Evolutionary conservation across 1,140 invertebrate species (phyloP), one percentile per base, ranked within the genome.

Genomic region (Fopius arisanus): DNA sequence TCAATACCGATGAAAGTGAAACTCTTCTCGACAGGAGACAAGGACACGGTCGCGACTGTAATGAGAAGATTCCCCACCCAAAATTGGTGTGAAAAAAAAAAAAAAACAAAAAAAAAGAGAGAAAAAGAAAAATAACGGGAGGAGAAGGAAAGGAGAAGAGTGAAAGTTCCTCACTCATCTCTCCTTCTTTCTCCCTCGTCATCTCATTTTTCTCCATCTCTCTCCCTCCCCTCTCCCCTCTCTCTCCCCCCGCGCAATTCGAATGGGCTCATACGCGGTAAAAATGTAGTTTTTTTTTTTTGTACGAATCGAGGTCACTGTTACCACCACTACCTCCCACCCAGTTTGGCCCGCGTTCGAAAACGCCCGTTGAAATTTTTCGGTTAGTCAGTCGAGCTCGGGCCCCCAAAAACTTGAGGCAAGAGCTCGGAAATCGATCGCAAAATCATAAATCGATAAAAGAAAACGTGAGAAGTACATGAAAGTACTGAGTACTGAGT

Each of bases 231-330:
- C 10, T 14, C 1, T 26, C 14, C 19, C 3, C 21, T 23, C 23
- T 21, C 21, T 7, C 3, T 7, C 43, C 19, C 43, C 19, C 43
- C 43, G 1, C n/a, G 43, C n/a, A n/a, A 51, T 51, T 51, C 43
- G 43, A 59, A 59, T 59, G 54, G 54, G 19, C 23, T 28, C 54
- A 59, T 59, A 40, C 43, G 67, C 71, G 63, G 23, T 70, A 70
- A 31, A 62, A 67, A 73, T 48, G 23, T n/a, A 54, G n/a, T 4
- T n/a, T 19, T 33, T 66, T 33, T 77, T 81, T 67, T 77, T 84
- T 26, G 33, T 4, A 19, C 16, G 19, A 59, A 87, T 87, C 85
- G 86, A 87, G 86, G 86, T 86, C 86, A 87, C 79, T 79, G 81
- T 86, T 84, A 86, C 86, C 84, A 87, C 86, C 80, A 79, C 82